Evolutionary conservation across 2,888 invertebrate species (phyloP).

Genomic region (Aricia artaxerxes): DNA sequence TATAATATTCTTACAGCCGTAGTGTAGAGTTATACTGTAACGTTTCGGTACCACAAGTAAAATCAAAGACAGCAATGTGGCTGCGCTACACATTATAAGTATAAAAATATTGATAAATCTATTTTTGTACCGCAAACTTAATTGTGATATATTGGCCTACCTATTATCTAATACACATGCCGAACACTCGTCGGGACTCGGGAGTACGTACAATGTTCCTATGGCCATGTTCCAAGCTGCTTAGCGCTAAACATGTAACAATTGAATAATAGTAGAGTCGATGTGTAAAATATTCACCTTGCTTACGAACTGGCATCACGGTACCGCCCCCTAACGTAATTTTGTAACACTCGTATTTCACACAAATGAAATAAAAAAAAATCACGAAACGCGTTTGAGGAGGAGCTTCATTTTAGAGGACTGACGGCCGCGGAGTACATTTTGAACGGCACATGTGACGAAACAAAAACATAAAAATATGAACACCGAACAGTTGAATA

Average conservation of each 20-base stretch:
- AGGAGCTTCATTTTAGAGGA: slow-evolving; percentile 66
- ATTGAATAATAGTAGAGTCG: slow-evolving; percentile 39
- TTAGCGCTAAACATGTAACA: slow-evolving; percentile 30
- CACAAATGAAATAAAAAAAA: slow-evolving; percentile 63
- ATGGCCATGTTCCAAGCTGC: slow-evolving; percentile 37
- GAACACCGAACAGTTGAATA: slow-evolving; percentile 55
- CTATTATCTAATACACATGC: neutral
- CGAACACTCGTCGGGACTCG: neutral
- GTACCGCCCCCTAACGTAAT: slow-evolving; percentile 76
- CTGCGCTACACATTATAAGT: slow-evolving; percentile 31
- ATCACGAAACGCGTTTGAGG: slow-evolving; percentile 54
- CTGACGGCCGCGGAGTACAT: slow-evolving; percentile 63
- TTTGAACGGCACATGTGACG: slow-evolving; percentile 63
- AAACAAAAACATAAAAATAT: slow-evolving; percentile 72
- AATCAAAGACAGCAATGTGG: neutral
- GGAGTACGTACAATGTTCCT: neutral
- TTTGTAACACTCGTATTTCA: slow-evolving; percentile 61
- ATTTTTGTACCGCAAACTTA: slow-evolving; percentile 25
- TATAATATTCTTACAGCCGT: neutral
- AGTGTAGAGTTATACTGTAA: neutral
- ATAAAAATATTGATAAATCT: slow-evolving; percentile 34
- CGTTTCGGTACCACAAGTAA: neutral
- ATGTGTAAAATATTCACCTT: slow-evolving; percentile 78
- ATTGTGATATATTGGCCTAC: neutral
- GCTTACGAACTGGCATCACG: slow-evolving; percentile 88